Base-by-base conservation (phyloP, 2,797 vertebrate genomes). In the Poecile montanus region DNA sequence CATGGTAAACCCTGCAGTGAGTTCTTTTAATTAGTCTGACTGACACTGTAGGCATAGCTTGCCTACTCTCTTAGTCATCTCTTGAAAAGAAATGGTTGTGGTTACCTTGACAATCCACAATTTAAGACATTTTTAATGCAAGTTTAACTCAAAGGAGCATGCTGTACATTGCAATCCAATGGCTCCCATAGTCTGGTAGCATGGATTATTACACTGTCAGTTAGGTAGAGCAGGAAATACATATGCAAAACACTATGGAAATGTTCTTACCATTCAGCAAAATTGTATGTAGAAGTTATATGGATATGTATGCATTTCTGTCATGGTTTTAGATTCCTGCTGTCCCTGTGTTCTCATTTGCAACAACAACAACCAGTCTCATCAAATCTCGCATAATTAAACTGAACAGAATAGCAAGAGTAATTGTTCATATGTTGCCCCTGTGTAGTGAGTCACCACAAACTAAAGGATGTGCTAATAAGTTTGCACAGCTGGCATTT, bases 381-480 rank as follows among this genome's bases (percentile, higher is more conserved):
- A 93, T 74, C 78, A 94, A 85, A 80, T 53, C 78, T 89, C 85
- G 65, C 60, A 61, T 74, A 93, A 96, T 93, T 94, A 92, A 93
- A 89, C 87, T 63, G 65, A 94, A 85, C 63, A 83, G 81, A 94
- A 87, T 74, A 34, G 53, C 57, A 91, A 79, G 85, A 42, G 57
- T 80, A 91, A 93, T 82, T 89, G 84, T 83, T 96, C 78, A 57
- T 67, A 67, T 4, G 2, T 58, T 91, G 42, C 75, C 81, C 61
- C 48, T 92, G 89, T 74, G 93, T 89, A 95, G 94, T 95, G 95
- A 95, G 89, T 93, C 89, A 93, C 70, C 72, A 77, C 67, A 88
- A 93, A 79, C 72, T 80, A 87, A 91, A 96, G 45, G 57, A 89
- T 93, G 74, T 50, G 60, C 56, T 94, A 95, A 89, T 94, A 93